Conservation (phyloP, 2,797 vertebrate species). For the Chloroceryle amazona region DNA sequence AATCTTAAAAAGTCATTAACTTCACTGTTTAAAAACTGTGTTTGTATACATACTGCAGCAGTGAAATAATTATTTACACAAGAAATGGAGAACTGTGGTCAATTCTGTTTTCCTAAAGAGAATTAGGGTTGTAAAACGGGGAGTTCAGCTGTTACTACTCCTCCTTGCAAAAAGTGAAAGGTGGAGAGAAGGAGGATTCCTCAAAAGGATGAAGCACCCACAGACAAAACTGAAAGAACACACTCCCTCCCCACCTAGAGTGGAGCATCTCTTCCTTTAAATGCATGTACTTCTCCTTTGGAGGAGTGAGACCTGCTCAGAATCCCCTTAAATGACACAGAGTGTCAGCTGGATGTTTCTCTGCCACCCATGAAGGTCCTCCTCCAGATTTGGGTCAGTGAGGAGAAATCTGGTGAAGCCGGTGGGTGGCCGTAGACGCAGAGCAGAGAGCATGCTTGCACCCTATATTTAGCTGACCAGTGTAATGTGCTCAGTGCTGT, state of each 20-base stretch:
- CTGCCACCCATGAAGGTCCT: not conserved
- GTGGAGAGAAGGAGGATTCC: not conserved
- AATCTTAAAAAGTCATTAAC: not conserved
- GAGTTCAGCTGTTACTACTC: not conserved
- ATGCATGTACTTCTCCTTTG: not conserved
- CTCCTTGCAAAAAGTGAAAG: not conserved
- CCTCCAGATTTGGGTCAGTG: not conserved
- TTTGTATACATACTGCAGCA: not conserved
- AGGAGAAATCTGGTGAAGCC: not conserved
- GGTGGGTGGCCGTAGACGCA: not conserved
- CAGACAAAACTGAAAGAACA: not conserved
- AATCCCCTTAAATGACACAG: not conserved
- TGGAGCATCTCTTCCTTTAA: not conserved
- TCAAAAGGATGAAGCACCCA: rapidly evolving
- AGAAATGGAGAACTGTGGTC: not conserved
- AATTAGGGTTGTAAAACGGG: not conserved
- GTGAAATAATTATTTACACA: constrained; percentile 32
- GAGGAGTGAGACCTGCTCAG: not conserved
- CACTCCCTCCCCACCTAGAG: not conserved
- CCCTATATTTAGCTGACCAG: not conserved
- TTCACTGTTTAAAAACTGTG: not conserved
- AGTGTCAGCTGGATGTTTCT: not conserved
- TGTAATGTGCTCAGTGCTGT: not conserved
- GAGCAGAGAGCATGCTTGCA: not conserved
- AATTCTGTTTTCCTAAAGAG: not conserved